Base-by-base conservation (phyloP, 2,888 invertebrate species). In the Drosophila aldrichi region DNA sequence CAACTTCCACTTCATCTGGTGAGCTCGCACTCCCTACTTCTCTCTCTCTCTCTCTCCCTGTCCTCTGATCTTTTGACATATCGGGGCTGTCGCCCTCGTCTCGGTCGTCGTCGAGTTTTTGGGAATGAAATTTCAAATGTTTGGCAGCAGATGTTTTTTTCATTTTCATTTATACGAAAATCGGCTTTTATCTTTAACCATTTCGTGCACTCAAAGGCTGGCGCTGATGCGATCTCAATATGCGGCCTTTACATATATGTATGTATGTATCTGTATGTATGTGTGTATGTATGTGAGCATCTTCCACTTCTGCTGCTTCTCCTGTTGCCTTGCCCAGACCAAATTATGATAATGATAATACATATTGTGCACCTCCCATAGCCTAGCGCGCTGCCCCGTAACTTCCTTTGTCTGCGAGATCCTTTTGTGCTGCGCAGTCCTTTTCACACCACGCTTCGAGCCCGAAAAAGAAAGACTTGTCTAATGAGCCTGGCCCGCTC, bases 71-170 rank as follows among this genome's bases (percentile, higher is more conserved):
- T 32, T 34, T 54, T 25, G 38, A 22, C 41, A 54, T 54, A 22
- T 43, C 52, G 44, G 14, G 22, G 46, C 62, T 55, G 68, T 61
- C 59, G 44, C 62, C 70, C 74, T 70, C 60, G 51, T 38, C 41
- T 34, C 38, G 46, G 55, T 56, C 22, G 46, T 43, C 25, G 29
- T 16, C 43, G 65, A 52, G 69, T 69, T 75, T 74, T 69, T 67
- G 69, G 68, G 64, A 48, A 73, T 65, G 69, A 77, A 81, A 70
- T 81, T 83, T 83, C 71, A 75, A 81, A 81, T 81, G 81, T 77
- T 79, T 79, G 63, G 80, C 70, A 80, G 82, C 82, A 83, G 82
- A 83, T 83, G 82, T 83, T 83, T 82, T 76, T 62, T 69, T 49
- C 58, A 63, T 70, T 60, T 66, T 60, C 61, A 38, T 62, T 75